Conservation (phyloP, 2,113 vertebrate genomes). For the Corvus moneduloides region DNA sequence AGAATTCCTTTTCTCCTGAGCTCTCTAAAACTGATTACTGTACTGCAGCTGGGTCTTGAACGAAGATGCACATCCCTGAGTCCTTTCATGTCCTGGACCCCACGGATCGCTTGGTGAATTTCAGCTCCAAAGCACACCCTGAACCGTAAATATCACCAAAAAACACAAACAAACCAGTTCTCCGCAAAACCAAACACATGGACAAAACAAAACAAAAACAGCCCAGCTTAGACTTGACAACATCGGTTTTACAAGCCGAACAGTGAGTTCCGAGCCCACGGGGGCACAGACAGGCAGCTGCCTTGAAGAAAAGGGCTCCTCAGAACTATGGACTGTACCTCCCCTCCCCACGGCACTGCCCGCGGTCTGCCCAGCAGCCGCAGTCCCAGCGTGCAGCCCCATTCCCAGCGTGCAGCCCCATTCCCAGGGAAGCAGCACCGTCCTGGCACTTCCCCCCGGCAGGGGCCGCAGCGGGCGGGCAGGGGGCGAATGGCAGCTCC, state of each 20-base stretch:
- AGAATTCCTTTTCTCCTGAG: neutral
- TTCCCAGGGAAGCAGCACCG: neutral
- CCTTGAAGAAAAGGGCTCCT: neutral
- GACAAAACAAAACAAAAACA: neutral
- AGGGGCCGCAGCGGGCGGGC: neutral
- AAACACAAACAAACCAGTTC: fast-evolving
- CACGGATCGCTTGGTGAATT: fast-evolving
- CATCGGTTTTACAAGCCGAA: neutral
- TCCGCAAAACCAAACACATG: neutral
- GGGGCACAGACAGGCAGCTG: too few relatives aligned
- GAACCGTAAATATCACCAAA: neutral
- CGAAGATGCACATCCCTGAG: fast-evolving
- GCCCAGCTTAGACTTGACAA: neutral
- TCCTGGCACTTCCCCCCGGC: neutral
- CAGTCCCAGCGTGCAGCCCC: neutral
- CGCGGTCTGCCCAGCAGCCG: neutral
- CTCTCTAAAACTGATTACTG: neutral
- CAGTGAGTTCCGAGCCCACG: fast-evolving
- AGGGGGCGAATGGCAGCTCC: neutral
- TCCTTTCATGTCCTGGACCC: fast-evolving
- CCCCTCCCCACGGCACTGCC: neutral
- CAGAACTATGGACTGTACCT: fast-evolving
- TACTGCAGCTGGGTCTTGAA: neutral
- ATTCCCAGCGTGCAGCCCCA: neutral
- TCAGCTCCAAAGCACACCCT: neutral